These are phyloP conservation scores for Brachionus calyciflorus DNA, from an alignment of 1,140 invertebrate genomes.

Conservation along the genomic window DNA sequence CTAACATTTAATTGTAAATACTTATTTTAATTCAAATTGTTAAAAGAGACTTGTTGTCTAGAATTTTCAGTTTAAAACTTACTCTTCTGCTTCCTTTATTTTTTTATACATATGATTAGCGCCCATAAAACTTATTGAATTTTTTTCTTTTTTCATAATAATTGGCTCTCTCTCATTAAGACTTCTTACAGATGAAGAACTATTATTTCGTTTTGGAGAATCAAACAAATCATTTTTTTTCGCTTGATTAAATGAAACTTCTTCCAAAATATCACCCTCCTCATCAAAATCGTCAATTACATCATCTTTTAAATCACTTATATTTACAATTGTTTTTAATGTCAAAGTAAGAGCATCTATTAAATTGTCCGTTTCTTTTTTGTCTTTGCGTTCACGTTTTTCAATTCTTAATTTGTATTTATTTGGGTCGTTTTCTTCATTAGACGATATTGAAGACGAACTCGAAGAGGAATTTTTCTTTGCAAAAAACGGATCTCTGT, in stretches of 20 bases:
- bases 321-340: background rate
- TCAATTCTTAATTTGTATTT: background rate
- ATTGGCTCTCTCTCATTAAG: background rate
- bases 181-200: background rate
- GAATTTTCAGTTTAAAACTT: background rate
- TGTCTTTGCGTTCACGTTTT: slow-evolving; percentile 34
- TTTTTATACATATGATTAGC: slow-evolving; percentile 9
- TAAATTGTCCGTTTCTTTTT: slow-evolving; percentile 37
- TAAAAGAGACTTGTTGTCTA: background rate
- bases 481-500: slow-evolving; percentile 24
- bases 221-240: background rate
- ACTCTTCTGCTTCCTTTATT: background rate
- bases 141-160: background rate
- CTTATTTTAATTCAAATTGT: no score
- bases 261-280: slow-evolving; percentile 23
- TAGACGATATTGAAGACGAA: background rate
- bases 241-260: background rate
- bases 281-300: slow-evolving; percentile 16
- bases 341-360: slow-evolving; percentile 13
- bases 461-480: slow-evolving; percentile 31
- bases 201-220: background rate
- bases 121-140: background rate
- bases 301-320: slow-evolving; percentile 6
- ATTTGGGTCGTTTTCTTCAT: background rate
- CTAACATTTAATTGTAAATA: slow-evolving; percentile 52